These are phyloP conservation scores for Latrodectus geometricus DNA, from an alignment of 1,140 invertebrate genomes.

Conservation along the genomic window DNA sequence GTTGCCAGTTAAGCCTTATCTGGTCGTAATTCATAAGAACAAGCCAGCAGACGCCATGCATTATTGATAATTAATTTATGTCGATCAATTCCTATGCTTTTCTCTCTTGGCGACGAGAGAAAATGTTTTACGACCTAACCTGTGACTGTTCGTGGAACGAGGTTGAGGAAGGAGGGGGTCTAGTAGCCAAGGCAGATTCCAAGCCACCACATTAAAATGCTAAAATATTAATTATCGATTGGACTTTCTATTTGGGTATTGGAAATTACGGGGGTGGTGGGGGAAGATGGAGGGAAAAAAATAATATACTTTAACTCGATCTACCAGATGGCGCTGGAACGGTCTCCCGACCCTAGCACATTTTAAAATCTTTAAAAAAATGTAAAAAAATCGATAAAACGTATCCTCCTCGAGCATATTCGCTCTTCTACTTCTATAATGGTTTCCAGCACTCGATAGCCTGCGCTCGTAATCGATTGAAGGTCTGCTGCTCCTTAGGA, in stretches of 20 bases:
- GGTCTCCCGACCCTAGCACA: constrained; percentile 20
- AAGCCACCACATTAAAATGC: no score
- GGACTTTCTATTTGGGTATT: neutral
- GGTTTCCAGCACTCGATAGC: constrained; percentile 40
- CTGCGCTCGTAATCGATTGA: constrained; percentile 31
- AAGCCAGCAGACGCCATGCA: no score
- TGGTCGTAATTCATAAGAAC: no score
- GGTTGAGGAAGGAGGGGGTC: no score
- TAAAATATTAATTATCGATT: constrained; percentile 1
- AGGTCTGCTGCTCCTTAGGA: neutral
- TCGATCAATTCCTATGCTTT: no score
- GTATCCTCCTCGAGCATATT: neutral
- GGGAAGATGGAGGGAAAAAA: neutral
- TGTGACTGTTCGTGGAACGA: no score
- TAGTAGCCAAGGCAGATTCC: no score
- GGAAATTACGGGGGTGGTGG: neutral
- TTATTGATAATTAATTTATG: no score
- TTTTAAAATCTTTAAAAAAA: constrained; percentile 56
- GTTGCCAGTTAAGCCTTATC: no score
- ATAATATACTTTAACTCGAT: constrained; percentile 17
- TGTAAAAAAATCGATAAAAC: constrained; percentile 48
- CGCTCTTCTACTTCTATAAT: constrained; percentile 29
- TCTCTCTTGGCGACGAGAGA: no score
- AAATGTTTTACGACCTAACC: no score
- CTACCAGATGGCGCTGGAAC: constrained; percentile 41